These are phyloP conservation scores for Amblyjoppa fuscipennis DNA, from an alignment of 2,888 invertebrate species.

Conservation along the genomic window DNA sequence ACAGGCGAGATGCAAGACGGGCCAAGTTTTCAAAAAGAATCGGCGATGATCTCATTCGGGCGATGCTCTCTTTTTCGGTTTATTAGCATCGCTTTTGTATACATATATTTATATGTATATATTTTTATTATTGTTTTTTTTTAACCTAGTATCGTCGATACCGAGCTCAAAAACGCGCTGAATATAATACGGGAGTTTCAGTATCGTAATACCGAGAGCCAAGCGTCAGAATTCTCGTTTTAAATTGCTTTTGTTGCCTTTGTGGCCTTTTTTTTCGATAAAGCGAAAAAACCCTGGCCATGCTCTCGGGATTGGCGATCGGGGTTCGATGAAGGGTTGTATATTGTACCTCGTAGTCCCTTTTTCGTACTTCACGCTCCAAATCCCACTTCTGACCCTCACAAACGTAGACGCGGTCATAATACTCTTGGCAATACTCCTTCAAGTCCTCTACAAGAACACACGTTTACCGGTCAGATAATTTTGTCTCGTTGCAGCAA, in stretches of 20 bases:
- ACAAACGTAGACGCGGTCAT: conserved; percentile 98
- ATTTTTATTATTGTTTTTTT: conserved; percentile 59
- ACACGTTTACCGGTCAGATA: conserved; percentile 79
- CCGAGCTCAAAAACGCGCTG: conserved; percentile 35
- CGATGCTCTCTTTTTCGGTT: conserved; percentile 73
- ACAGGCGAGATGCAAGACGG: conserved; percentile 70
- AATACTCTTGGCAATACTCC: conserved; percentile 97
- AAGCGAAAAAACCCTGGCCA: conserved; percentile 61
- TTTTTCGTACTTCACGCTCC: conserved; percentile 99
- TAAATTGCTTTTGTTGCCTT: conserved; percentile 2
- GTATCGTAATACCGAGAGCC: conserved; percentile 59
- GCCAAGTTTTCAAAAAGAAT: conserved; percentile 69
- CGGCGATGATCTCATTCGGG: conserved; percentile 69
- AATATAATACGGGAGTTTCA: conserved; percentile 49
- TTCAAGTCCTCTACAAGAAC: conserved; percentile 93
- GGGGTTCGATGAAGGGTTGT: conserved; percentile 67
- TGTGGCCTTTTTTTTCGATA: neutral
- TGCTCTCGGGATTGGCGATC: conserved; percentile 66
- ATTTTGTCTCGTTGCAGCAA: conserved; percentile 33
- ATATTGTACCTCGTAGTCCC: conserved; percentile 98
- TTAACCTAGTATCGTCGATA: conserved; percentile 36
- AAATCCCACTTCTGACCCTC: conserved; percentile 99
- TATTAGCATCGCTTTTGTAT: conserved; percentile 33
- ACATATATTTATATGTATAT: conserved; percentile 41
- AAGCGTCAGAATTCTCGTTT: conserved; percentile 41